phyloP scores from a whole-genome alignment of 2,113 vertebrate genomes.

The Chunga burmeisteri region DNA sequence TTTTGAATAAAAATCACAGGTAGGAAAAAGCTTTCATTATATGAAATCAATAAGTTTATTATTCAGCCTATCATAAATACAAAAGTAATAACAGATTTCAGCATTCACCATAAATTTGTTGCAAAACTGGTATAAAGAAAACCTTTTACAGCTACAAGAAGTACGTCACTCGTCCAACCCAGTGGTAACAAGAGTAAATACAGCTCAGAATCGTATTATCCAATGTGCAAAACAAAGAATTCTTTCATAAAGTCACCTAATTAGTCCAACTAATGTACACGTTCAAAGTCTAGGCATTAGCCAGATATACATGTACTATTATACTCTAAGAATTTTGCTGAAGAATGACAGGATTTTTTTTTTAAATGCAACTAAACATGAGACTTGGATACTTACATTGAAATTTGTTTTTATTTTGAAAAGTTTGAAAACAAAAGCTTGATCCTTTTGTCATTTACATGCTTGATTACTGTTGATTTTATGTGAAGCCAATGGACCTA shows the following conservation, averaged over 20 bases:
- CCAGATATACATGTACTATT: neutral
- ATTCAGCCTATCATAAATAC: neutral
- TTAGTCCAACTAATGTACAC: neutral
- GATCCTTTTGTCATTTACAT: neutral
- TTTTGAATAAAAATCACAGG: neutral
- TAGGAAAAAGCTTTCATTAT: neutral
- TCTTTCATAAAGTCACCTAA: conserved; percentile 30
- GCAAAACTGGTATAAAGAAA: conserved; percentile 7
- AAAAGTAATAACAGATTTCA: neutral
- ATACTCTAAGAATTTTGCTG: neutral
- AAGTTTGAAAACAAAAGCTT: neutral
- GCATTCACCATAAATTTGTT: neutral
- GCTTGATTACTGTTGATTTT: neutral
- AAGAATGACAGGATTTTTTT: neutral
- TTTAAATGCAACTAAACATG: neutral
- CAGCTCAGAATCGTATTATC: conserved; percentile 31
- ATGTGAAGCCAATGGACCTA: neutral
- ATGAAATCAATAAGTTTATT: neutral
- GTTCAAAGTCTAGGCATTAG: neutral
- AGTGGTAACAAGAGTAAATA: conserved; percentile 32
- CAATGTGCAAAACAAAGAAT: conserved; percentile 35
- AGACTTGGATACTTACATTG: neutral
- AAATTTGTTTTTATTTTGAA: neutral
- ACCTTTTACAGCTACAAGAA: conserved; percentile 23
- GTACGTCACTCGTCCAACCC: neutral